phyloP scores from a whole-genome alignment of 1,140 invertebrate genomes.

The Wiebesia pumilae region DNA sequence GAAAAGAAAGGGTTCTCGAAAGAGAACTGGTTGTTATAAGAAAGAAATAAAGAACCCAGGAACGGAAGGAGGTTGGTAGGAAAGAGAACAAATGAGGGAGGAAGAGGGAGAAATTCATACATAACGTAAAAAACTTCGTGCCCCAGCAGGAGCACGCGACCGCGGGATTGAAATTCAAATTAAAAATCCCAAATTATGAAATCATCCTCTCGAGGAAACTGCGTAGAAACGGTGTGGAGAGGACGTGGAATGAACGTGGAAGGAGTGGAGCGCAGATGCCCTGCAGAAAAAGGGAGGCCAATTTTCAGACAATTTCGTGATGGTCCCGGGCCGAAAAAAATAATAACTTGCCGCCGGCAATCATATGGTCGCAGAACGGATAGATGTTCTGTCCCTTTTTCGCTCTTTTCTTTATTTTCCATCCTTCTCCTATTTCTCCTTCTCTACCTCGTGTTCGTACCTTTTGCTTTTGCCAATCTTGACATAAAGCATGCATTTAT shows the following conservation, averaged over 20 bases:
- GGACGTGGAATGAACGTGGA: neutral
- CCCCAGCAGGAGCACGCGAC: slow-evolving; percentile 33
- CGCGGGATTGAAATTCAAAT: slow-evolving; percentile 71
- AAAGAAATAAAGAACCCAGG: slow-evolving; percentile 16
- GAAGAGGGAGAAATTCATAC: slow-evolving; percentile 19
- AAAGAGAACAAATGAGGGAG: neutral
- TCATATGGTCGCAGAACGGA: slow-evolving; percentile 70
- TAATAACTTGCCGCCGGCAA: slow-evolving; percentile 70
- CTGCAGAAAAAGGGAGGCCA: slow-evolving; percentile 53
- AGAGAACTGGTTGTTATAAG: slow-evolving; percentile 7
- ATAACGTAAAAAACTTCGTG: slow-evolving; percentile 43
- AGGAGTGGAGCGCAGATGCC: neutral
- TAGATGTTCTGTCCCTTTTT: slow-evolving; percentile 5
- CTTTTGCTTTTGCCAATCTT: neutral
- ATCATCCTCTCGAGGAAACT: slow-evolving; percentile 55
- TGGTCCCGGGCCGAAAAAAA: slow-evolving; percentile 60
- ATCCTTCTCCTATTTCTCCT: slow-evolving; percentile 5
- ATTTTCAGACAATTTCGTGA: slow-evolving; percentile 70
- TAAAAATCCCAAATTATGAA: slow-evolving; percentile 70
- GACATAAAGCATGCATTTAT: neutral
- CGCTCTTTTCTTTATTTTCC: slow-evolving; percentile 27
- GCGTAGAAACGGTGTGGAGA: neutral
- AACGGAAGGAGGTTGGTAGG: neutral
- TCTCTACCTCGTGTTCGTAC: neutral
- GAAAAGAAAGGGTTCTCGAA: neutral